Percentiles rank a stretch among this genome's conserved stretches.
Conservation (phyloP, 2,113 vertebrate genomes). For the Corythornis cristatus region DNA sequence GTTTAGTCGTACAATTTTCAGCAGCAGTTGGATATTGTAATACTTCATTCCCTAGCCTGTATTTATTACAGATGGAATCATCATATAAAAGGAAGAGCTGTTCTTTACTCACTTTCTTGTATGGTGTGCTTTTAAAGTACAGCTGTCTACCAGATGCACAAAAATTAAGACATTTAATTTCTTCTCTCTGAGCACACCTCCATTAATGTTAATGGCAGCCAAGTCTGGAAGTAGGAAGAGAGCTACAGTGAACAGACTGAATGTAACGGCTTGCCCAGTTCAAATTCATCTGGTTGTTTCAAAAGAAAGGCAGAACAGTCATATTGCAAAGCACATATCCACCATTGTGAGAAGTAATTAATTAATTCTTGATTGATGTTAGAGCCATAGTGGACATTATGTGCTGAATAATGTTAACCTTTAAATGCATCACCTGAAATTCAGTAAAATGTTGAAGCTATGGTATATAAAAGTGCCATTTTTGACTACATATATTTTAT, state of each 20-base stretch:
- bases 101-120: neutral
- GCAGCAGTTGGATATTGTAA: neutral
- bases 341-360: neutral
- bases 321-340: neutral
- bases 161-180: slow-evolving; percentile 62
- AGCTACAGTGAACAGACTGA: neutral
- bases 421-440: neutral
- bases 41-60: neutral
- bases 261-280: neutral
- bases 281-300: neutral
- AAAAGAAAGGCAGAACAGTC: neutral
- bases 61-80: slow-evolving; percentile 18
- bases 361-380: neutral
- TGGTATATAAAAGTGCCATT: neutral
- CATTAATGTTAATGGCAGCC: slow-evolving; percentile 20
- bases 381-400: neutral
- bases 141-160: slow-evolving; percentile 50
- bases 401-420: neutral
- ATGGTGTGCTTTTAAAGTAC: neutral
- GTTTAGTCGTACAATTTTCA: slow-evolving; percentile 33
- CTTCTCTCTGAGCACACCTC: slow-evolving; percentile 15
- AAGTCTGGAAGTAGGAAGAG: neutral
- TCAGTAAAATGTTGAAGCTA: neutral
- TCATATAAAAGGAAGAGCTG: slow-evolving; percentile 9
- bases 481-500: neutral